Conservation (phyloP, 2,888 invertebrate species). For the Leptinotarsa haldemani region DNA sequence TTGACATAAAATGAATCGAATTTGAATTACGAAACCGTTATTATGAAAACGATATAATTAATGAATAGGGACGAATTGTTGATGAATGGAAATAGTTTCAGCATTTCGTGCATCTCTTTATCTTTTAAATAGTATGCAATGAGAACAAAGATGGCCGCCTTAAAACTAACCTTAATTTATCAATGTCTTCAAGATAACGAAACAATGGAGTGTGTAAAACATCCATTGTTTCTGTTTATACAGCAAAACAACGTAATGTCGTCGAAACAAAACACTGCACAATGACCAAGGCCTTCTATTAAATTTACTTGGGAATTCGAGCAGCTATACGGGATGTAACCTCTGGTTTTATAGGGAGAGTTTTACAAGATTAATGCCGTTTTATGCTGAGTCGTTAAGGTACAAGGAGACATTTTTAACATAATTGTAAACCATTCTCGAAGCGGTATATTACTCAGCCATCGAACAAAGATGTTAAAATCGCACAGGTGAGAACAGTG, state of each 20-base stretch:
- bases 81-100: conserved; percentile 49
- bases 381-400: conserved; percentile 46
- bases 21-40: conserved; percentile 36
- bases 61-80: conserved; percentile 47
- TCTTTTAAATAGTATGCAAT: conserved; percentile 58
- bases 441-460: neutral
- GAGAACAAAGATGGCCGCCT: conserved; percentile 65
- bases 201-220: conserved; percentile 67
- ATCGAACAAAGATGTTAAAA: neutral
- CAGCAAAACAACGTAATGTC: conserved; percentile 64
- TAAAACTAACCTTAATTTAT: conserved; percentile 68
- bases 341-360: conserved; percentile 55
- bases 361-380: conserved; percentile 53
- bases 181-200: conserved; percentile 68
- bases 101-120: conserved; percentile 52
- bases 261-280: conserved; percentile 63
- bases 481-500: neutral
- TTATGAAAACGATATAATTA: conserved; percentile 44
- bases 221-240: conserved; percentile 66
- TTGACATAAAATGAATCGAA: conserved; percentile 31
- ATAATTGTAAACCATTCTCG: conserved; percentile 22
- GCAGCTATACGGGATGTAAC: conserved; percentile 52
- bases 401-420: conserved; percentile 34
- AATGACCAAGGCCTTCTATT: conserved; percentile 64
- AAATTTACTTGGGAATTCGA: conserved; percentile 60